Evolutionary conservation across 2,888 invertebrate genomes (phyloP).

Genomic region (Eristalis tenax): DNA sequence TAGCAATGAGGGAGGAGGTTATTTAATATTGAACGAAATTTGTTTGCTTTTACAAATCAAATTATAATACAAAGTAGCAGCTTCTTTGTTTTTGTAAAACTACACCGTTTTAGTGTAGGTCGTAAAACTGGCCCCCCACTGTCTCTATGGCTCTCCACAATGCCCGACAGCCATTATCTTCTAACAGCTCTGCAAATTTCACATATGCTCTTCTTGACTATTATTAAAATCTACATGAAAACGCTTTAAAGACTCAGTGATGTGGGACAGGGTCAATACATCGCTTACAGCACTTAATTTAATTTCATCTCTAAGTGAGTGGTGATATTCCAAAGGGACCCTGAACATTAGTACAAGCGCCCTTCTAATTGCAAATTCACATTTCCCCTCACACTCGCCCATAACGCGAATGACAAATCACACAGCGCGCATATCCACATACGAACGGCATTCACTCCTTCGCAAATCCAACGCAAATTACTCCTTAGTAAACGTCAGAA

Average conservation of each 20-base stretch:
- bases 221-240: background rate
- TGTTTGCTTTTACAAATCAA: too few relatives aligned
- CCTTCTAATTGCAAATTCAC: background rate
- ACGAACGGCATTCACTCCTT: background rate
- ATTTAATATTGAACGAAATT: too few relatives aligned
- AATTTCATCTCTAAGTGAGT: background rate
- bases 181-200: background rate
- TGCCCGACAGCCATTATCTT: background rate
- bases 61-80: too few relatives aligned
- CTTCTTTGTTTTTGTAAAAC: too few relatives aligned
- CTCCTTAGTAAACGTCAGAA: background rate
- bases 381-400: background rate
- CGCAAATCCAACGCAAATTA: background rate
- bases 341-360: background rate
- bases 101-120: background rate
- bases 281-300: background rate
- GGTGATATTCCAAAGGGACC: background rate
- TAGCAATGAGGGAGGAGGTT: too few relatives aligned
- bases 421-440: background rate
- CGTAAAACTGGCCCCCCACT: background rate
- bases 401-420: background rate
- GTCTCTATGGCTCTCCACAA: background rate
- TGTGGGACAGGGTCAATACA: background rate
- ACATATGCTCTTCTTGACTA: background rate
- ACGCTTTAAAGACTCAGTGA: background rate